These are phyloP conservation scores for Chelon auratus DNA, from an alignment of 2,797 vertebrate genomes.

Conservation along the genomic window DNA sequence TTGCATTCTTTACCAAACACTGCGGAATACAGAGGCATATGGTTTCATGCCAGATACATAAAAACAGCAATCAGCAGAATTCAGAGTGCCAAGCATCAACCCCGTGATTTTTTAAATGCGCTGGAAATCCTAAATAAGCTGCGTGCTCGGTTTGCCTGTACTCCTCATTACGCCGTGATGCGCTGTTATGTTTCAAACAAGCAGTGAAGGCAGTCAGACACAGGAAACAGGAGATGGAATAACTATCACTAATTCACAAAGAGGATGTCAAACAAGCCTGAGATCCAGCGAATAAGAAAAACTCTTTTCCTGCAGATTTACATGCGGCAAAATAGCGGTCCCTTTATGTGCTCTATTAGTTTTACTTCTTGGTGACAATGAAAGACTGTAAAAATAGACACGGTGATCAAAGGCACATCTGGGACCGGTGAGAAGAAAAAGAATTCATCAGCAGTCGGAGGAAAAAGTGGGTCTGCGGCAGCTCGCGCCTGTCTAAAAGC, in stretches of 20 bases:
- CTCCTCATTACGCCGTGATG: conserved; percentile 58
- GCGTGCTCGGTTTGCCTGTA: conserved; percentile 52
- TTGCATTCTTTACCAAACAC: conserved; percentile 38
- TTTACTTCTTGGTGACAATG: conserved; percentile 74
- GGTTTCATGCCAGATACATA: conserved; percentile 65
- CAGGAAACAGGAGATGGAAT: conserved; percentile 62
- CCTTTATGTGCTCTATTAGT: conserved; percentile 64
- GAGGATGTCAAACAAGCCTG: conserved; percentile 55
- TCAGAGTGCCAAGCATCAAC: conserved; percentile 51
- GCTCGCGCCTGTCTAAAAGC: conserved; percentile 68
- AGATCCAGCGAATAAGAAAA: conserved; percentile 16
- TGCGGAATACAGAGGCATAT: conserved; percentile 24
- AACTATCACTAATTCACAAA: conserved; percentile 57
- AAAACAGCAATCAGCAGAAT: conserved; percentile 73
- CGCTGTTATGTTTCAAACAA: conserved; percentile 59
- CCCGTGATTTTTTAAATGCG: conserved; percentile 62
- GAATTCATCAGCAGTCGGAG: conserved; percentile 70
- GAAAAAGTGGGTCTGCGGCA: conserved; percentile 65
- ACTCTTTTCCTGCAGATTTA: conserved; percentile 44
- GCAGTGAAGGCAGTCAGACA: conserved; percentile 47
- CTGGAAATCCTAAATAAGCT: conserved; percentile 69
- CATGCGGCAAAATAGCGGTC: conserved; percentile 50
- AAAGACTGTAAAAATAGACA: conserved; percentile 81
- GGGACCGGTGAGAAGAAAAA: conserved; percentile 74
- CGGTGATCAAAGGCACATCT: conserved; percentile 82